Evolutionary conservation across 2,797 vertebrate genomes (phyloP), one percentile per base, ranked within the genome.

Genomic region (Psittacula echo): DNA sequence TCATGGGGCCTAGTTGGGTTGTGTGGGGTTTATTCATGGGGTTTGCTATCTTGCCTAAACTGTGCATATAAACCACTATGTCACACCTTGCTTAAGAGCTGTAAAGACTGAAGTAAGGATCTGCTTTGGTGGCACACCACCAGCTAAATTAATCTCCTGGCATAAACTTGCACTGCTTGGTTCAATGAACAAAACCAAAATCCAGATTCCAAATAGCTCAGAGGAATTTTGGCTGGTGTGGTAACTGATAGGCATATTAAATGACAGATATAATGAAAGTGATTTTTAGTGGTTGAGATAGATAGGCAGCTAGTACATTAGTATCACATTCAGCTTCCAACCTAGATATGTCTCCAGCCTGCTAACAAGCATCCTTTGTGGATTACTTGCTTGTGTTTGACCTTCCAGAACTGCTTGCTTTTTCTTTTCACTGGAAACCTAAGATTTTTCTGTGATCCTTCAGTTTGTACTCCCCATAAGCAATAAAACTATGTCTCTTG

Each of bases 61-160:
- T 67, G 16, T 29, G 48, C 71, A 56, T 21, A 26, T 39, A 79
- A 91, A 42, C n/a, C 51, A 32, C 16, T 37, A 23, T 3, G n/a
- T 48, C 37, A 17, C 53, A 89, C 61, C 45, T 83, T 72, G 23
- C 54, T 51, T 60, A 60, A 51, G 61, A 75, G 66, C 30, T 51
- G 34, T 39, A 74, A 85, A 85, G 56, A 45, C 29, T 45, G 70
- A 81, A 82, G 45, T 20, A 82, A 70, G 45, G 45, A 88, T 64
- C 60, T 90, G 47, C 70, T 93, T 79, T 73, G 44, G 77, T 56
- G 21, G 67, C 56, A 79, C 41, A 88, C 27, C 27, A 90, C 29
- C 74, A 93, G 60, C 48, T 88, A 90, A 88, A 90, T 86, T 90
- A 89, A 90, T 81, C 94, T 88, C 80, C 70, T 85, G 65, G 90